phyloP scores from a whole-genome alignment of 2,113 vertebrate genomes.

The Corythoichthys intestinalis region DNA sequence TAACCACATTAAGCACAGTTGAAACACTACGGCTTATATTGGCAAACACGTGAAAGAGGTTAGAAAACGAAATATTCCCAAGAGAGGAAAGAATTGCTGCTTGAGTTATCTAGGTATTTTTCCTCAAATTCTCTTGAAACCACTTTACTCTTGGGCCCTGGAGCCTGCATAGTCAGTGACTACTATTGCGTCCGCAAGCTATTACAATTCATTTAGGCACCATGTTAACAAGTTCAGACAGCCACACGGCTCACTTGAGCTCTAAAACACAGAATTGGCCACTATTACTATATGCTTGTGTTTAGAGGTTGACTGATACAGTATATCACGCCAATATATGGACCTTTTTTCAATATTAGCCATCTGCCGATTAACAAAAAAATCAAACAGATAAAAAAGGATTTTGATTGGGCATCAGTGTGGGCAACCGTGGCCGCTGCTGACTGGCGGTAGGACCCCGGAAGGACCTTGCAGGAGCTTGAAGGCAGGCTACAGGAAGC shows the following conservation, averaged over 20 bases:
- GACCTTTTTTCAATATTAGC: too few relatives aligned
- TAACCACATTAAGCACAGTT: slow-evolving; percentile 1
- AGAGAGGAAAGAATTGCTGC: background rate
- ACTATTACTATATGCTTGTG: background rate
- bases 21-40: background rate
- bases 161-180: background rate
- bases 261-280: background rate
- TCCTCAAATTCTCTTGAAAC: background rate
- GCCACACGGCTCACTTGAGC: background rate
- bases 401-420: too few relatives aligned
- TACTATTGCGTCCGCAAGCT: background rate
- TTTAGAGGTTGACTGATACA: too few relatives aligned
- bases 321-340: too few relatives aligned
- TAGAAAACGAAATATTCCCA: background rate
- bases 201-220: background rate
- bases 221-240: background rate
- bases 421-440: too few relatives aligned
- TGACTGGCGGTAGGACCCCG: too few relatives aligned
- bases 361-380: too few relatives aligned
- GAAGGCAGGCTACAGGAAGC: too few relatives aligned
- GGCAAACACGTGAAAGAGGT: background rate
- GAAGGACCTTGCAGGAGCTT: too few relatives aligned
- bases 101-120: background rate
- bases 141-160: background rate
- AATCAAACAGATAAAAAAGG: too few relatives aligned